These are phyloP conservation scores for Halcyon badia DNA, from an alignment of 2,797 vertebrate genomes.

Conservation along the genomic window DNA sequence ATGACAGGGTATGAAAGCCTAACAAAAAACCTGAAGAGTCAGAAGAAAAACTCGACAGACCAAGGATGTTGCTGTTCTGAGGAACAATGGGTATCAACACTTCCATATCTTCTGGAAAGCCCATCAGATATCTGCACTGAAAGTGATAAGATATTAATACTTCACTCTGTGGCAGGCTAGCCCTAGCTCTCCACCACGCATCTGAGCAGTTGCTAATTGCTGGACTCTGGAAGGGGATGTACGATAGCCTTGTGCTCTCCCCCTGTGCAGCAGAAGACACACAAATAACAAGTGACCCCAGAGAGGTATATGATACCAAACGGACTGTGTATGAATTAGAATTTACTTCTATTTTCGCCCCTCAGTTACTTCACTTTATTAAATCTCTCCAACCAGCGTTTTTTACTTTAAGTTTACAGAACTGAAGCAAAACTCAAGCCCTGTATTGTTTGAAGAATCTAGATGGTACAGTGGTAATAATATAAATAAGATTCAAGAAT, in stretches of 20 bases:
- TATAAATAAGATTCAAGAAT: background rate
- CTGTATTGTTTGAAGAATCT: background rate
- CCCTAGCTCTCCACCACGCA: rapidly evolving
- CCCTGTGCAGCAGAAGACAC: background rate
- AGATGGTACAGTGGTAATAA: background rate
- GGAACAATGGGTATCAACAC: background rate
- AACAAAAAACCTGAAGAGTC: background rate
- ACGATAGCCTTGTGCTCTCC: background rate
- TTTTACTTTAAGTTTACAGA: background rate
- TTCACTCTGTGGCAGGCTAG: background rate
- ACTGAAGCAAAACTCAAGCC: background rate
- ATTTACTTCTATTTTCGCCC: background rate
- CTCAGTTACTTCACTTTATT: background rate
- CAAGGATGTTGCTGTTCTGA: background rate
- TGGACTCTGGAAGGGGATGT: background rate
- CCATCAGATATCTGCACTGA: background rate
- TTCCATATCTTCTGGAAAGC: background rate
- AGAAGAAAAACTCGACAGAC: background rate
- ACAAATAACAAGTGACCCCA: background rate
- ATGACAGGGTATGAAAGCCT: background rate
- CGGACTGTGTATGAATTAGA: background rate
- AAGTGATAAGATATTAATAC: background rate
- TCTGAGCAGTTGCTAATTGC: background rate
- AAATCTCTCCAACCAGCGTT: too few species aligned
- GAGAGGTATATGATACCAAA: background rate